Conservation (phyloP, 2,888 invertebrate genomes). For the Unio delphinus region DNA sequence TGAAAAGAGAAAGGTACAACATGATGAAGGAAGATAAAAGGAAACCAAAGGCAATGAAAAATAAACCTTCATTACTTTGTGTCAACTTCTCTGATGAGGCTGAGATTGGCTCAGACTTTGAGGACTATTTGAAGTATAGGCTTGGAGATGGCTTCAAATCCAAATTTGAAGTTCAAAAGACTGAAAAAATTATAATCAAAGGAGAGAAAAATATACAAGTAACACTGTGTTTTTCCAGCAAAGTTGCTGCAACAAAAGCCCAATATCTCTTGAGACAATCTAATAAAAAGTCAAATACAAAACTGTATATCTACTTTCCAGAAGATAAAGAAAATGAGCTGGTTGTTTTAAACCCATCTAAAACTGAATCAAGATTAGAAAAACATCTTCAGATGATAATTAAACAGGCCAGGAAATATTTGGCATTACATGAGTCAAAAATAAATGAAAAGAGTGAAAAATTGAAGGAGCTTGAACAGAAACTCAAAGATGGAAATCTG, state of each 20-base stretch:
- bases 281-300: slow-evolving; percentile 13
- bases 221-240: slow-evolving; percentile 8
- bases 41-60: no score
- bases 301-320: slow-evolving; percentile 17
- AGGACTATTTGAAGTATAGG: no score
- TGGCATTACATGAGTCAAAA: slow-evolving; percentile 17
- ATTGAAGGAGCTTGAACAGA: not conserved
- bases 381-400: slow-evolving; percentile 10
- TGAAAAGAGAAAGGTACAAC: no score
- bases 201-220: no score
- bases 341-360: not conserved
- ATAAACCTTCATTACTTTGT: no score
- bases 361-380: not conserved
- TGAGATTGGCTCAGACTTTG: no score
- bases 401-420: slow-evolving; percentile 7
- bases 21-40: no score
- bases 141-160: no score
- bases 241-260: slow-evolving; percentile 8
- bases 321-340: slow-evolving; percentile 10
- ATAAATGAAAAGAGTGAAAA: slow-evolving; percentile 3
- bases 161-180: no score
- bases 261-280: slow-evolving; percentile 12
- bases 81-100: no score
- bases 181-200: no score
- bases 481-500: not conserved